Base-by-base conservation (phyloP, 2,888 invertebrate genomes). In the Malachius bipustulatus region DNA sequence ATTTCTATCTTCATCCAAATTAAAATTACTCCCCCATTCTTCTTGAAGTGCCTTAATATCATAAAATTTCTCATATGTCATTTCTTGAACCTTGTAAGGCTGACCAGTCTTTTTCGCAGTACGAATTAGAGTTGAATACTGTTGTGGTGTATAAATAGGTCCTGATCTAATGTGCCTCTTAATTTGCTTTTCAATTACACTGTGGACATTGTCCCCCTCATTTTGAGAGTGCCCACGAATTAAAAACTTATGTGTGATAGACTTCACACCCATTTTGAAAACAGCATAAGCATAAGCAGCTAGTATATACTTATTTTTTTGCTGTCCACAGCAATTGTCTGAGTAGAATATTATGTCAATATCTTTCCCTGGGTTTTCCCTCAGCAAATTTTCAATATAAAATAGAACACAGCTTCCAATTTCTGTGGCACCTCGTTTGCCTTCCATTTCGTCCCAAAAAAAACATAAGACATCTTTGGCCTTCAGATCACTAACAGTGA, bases 141-240 rank as follows among this genome's bases (percentile, higher is more conserved):
- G 30, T 13, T 34, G 12, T 34, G 16, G 35, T 15, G 30, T 30
- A 30, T 35, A 35, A 10, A 36, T 34, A 14, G 36, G 36, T 16
- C 24, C n/a, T 11, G 30, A 12, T 30, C 32, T 36, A 9, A 36
- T 31, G 14, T 32, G 13, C 12, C 32, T 36, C 13, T 14, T 33
- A 11, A 36, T 16, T 13, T 36, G 32, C 14, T 37, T 34, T 38
- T 56, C 53, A 32, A 50, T 56, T 13, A 54, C 44, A 33, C 51
- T 51, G 34, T 57, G 51, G 6, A 52, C 47, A 41, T 47, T 53
- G 36, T 55, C 55, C 12, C 47, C 56, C 39, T 55, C 55, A 37
- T 57, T 57, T 43, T 56, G 31, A 4, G 31, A 15, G 10, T 31
- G 31, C 10, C 53, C 40, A 33, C 52, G 33, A n/a, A 56, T 52